Base-by-base conservation (phyloP, 2,797 vertebrate genomes). In the Euphonia xanthogaster region DNA sequence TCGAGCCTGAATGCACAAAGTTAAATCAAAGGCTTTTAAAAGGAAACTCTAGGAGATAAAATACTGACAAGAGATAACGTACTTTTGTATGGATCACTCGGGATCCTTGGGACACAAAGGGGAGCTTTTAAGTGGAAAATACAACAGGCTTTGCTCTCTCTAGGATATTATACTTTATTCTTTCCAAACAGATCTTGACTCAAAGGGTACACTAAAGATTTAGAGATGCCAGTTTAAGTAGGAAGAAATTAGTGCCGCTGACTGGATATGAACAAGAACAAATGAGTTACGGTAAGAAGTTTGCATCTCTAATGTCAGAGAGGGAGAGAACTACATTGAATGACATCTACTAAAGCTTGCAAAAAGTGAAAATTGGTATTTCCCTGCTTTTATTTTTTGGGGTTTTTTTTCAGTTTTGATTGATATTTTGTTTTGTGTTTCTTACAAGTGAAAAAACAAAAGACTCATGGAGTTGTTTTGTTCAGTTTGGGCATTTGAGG, bases 51-150 rank as follows among this genome's bases (percentile, higher is more conserved):
- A 50, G 50, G n/a, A 87, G 77, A 89, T 89, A 91, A 92, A 95
- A 86, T 47, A 91, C 31, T 57, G 42, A 40, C 54, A 45, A 81
- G 72, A 90, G 70, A 58, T 91, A 91, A 93, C 42, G 50, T 39
- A 45, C 68, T 94, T 93, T 74, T 84, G 27, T 35, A 63, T 72
- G 77, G 77, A 91, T 94, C 77, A 86, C 50, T 54, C 0, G 1
- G 45, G 83, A 90, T 92, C 47, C 66, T 24, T 68, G 47, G 71
- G 77, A 82, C 58, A 89, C 42, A 92, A 86, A 92, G 22, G 45
- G 54, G 78, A 91, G 70, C 66, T 95, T 94, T 87, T 87, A 89
- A 95, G 51, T 68, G 50, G 74, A 92, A 94, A 92, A 94, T 89
- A 81, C 33, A 84, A 37, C 54, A 72, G 47, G 37, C n/a, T 94